Base-by-base conservation (phyloP, 2,113 vertebrate genomes). In the Thymallus thymallus region DNA sequence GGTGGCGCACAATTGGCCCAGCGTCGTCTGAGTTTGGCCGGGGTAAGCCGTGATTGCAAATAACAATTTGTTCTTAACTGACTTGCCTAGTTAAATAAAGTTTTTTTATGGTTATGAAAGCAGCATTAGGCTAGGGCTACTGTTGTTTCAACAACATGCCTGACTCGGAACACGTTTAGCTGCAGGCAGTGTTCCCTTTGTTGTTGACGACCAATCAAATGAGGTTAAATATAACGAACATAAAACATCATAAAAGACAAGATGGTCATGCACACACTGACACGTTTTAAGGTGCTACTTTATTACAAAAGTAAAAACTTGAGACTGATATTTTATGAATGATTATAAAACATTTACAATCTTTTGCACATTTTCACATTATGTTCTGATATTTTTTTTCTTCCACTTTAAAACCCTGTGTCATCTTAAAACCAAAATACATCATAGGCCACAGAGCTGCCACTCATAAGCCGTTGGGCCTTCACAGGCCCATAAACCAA, bases 281-380 rank as follows among this genome's bases (percentile, higher is more conserved):
- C 70, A 71, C 26, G 30, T 64, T 82, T 81, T 78, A 81, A 87
- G 71, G 90, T 93, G 92, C 89, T 90, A 89, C 88, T 94, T 93
- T 93, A 94, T 93, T 94, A 93, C 82, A 93, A 94, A 94, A 93
- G 91, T 93, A 93, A 92, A 93, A 94, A 94, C 86, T 90, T 65
- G 86, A 51, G 16, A 90, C 85, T 88, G 86, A 91, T 91, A 89
- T 90, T 88, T 89, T 91, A 90, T 87, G 72, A 87, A 90, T 87
- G 72, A 87, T 90, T 90, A 91, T 92, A 93, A 89, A 93, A 93
- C 93, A 92, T 89, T 92, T 93, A 93, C 89, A 93, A 90, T 93
- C 88, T 91, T 87, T 90, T 92, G 87, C 88, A 92, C 91, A 92
- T 89, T 83, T 91, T 85, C 90, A 92, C 89, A 86, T 83, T 86